Conservation (phyloP, 2,888 invertebrate species). For the Heliconius ethilla region DNA sequence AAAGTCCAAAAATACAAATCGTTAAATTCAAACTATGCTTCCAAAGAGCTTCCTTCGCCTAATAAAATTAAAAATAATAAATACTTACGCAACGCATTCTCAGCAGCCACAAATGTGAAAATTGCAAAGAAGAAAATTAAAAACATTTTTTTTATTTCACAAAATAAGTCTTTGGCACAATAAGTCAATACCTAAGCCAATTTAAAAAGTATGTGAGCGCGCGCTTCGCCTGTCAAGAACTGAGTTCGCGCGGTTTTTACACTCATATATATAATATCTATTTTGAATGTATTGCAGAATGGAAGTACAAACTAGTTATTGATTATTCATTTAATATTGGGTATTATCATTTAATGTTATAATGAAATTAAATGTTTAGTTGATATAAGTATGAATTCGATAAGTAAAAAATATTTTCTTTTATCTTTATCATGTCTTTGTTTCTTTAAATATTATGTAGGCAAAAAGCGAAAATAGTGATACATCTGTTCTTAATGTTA, state of each 20-base stretch:
- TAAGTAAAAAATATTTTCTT: background rate
- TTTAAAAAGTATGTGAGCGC: constrained; percentile 40
- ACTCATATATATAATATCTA: constrained; percentile 51
- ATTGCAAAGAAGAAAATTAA: constrained; percentile 47
- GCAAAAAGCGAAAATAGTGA: background rate
- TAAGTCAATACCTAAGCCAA: constrained; percentile 31
- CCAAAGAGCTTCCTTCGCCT: constrained; percentile 37
- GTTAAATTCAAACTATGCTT: constrained; percentile 12
- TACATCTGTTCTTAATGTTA: background rate
- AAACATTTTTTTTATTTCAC: constrained; percentile 49
- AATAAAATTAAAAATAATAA: constrained; percentile 37
- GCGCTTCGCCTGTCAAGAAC: constrained; percentile 45
- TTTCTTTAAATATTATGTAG: background rate
- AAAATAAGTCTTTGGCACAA: constrained; percentile 35
- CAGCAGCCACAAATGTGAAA: constrained; percentile 49
- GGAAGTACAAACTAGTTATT: constrained; percentile 46
- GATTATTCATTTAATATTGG: constrained; percentile 30
- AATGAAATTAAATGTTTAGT: background rate
- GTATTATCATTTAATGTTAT: background rate
- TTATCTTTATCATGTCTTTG: background rate
- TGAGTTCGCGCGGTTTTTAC: constrained; percentile 51
- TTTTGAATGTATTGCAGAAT: constrained; percentile 50
- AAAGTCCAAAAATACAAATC: no score
- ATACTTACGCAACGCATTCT: constrained; percentile 56
- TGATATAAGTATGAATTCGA: background rate